A percentile compares a stretch with the other conserved stretches of the same genome.
Conservation (phyloP, 2,797 vertebrate genomes). For the Pitangus sulphuratus region DNA sequence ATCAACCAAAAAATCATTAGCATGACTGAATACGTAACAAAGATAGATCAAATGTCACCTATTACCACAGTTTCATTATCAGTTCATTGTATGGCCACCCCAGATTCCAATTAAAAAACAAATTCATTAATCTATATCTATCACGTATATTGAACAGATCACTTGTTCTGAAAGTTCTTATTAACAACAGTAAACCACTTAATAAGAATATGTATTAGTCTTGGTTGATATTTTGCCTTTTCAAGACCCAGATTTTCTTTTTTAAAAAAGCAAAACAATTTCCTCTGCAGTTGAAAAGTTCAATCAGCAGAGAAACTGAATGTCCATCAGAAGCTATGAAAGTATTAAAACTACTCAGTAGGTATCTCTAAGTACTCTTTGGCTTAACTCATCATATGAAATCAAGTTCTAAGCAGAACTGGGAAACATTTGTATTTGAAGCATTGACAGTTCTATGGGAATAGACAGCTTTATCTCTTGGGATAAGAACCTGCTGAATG, state of each 20-base stretch:
- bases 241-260: background rate
- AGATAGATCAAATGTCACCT: background rate
- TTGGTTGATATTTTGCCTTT: background rate
- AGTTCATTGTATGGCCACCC: background rate
- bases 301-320: background rate
- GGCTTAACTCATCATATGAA: background rate
- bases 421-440: background rate
- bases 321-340: background rate
- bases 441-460: background rate
- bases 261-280: background rate
- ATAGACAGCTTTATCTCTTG: background rate
- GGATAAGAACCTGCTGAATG: background rate
- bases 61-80: background rate
- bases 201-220: background rate
- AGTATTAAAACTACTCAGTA: background rate
- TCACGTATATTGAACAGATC: background rate
- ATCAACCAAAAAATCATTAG: background rate
- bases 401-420: background rate
- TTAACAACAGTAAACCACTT: background rate
- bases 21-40: background rate
- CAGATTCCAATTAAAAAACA: background rate
- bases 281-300: background rate
- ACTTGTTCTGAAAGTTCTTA: background rate
- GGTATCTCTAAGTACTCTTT: background rate
- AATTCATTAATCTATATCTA: background rate